Percentiles rank a stretch among this genome's conserved stretches.
These are phyloP conservation scores for Ranitomeya imitator DNA, from an alignment of 2,113 vertebrate genomes.

Conservation along the genomic window DNA sequence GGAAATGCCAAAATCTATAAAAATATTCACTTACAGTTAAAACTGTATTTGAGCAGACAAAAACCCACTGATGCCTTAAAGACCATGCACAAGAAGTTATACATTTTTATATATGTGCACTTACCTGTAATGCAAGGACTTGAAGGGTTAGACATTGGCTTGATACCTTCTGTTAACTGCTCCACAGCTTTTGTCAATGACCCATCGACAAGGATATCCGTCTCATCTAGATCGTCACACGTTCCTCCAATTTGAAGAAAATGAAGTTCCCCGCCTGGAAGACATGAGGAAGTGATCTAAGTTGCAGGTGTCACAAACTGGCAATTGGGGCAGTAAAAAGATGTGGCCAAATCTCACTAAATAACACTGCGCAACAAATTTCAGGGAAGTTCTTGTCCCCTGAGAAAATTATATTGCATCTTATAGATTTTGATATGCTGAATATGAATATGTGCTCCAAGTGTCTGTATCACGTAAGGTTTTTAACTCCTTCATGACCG, in stretches of 20 bases:
- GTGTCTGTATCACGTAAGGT: too few relatives aligned
- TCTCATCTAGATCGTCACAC: slow-evolving; percentile 94
- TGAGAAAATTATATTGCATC: too few relatives aligned
- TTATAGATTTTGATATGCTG: too few relatives aligned
- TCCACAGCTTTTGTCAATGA: slow-evolving; percentile 92
- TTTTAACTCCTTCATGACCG: too few relatives aligned
- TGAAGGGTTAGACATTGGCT: slow-evolving; percentile 92
- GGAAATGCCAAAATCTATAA: neutral
- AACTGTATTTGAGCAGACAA: neutral
- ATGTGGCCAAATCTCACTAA: too few relatives aligned
- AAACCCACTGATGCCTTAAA: neutral
- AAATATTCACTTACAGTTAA: neutral
- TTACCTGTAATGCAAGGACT: slow-evolving; percentile 95
- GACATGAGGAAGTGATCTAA: neutral
- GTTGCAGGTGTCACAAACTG: neutral
- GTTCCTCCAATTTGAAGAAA: slow-evolving; percentile 99
- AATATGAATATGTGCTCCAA: too few relatives aligned
- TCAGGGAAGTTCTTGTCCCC: too few relatives aligned
- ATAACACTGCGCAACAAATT: too few relatives aligned
- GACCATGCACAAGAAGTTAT: neutral
- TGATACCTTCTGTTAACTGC: slow-evolving; percentile 88
- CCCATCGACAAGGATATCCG: slow-evolving; percentile 96
- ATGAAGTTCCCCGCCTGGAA: slow-evolving; percentile 97
- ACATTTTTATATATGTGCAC: neutral
- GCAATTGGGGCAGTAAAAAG: neutral